Base-by-base conservation (phyloP, 2,113 vertebrate genomes). In the Procavia capensis region DNA sequence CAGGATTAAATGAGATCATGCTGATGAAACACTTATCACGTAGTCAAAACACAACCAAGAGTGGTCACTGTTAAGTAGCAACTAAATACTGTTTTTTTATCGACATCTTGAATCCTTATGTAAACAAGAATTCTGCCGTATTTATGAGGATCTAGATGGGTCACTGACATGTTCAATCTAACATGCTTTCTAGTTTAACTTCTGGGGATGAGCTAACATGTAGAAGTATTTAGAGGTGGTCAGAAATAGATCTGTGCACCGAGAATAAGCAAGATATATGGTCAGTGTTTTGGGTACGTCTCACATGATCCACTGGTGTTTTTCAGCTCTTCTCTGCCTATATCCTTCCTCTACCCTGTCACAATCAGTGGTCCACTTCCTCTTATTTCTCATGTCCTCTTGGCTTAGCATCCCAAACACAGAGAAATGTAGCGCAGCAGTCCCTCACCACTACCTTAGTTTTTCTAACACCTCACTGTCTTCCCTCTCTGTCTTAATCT, bases 381-480 rank as follows among this genome's bases (percentile, higher is more conserved):
- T 17, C 29, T 63, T 74, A 45, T 50, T 29, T 61, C n/a, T 24
- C 43, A 31, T 29, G 41, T 45, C 81, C 10, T 1, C 31, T 43
- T 34, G 25, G 25, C 14, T 83, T 61, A 86, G 39, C 25, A 54
- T 64, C 0, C 0, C 8, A 68, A 82, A 31, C 41, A 13, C 9
- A 20, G n/a, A 31, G 13, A 50, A 22, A 17, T 34, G 25, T 7
- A 50, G 17, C 16, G 17, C 47, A 4, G 17, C 2, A 2, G 5
- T n/a, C 43, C 29, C 9, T 34, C 24, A 19, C 72, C 3, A 19
- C 20, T 17, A 1, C 1, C 5, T 1, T n/a, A 3, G n/a, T 63
- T 91, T 47, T 85, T 39, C 54, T 61, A 47, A 47, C 17, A 10
- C 61, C 8, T 22, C 72, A 20, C 25, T 57, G 25, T 1, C 36